A percentile compares a stretch with the other conserved stretches of the same genome.
Evolutionary conservation across 2,888 invertebrate genomes (phyloP).

Genomic region (Plusia festucae): DNA sequence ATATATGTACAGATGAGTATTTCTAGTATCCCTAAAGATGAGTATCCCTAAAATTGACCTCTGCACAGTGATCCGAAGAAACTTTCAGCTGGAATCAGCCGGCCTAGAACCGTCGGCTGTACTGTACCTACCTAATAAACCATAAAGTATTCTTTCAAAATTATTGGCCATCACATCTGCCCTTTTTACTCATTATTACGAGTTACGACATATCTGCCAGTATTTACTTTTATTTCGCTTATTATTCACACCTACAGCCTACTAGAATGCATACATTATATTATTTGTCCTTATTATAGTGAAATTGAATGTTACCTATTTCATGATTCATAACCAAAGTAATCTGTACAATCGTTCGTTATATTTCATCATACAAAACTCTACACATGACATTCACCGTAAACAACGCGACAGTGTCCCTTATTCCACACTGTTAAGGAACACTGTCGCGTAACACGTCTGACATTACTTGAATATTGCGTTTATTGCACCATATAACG

Average conservation of each 20-base stretch:
- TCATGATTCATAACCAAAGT: slow-evolving; percentile 35
- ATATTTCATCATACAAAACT: slow-evolving; percentile 43
- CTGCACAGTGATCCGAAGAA: no score
- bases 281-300: slow-evolving; percentile 13
- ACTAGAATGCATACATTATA: background rate
- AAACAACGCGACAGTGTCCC: no score
- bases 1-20: no score
- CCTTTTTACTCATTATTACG: background rate
- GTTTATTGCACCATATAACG: slow-evolving; percentile 2
- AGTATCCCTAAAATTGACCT: no score
- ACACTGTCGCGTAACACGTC: slow-evolving; percentile 19
- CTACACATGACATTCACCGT: background rate
- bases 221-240: background rate
- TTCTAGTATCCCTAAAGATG: no score
- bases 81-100: no score
- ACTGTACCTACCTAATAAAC: no score
- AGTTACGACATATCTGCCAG: background rate
- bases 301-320: slow-evolving; percentile 21
- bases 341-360: slow-evolving; percentile 23
- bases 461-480: background rate
- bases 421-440: slow-evolving; percentile 29
- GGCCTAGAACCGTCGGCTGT: no score
- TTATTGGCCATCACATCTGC: no score
- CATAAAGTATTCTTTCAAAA: no score
- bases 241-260: background rate